Evolutionary conservation across 2,888 invertebrate species (phyloP).

Genomic region (Drosophila kokeensis): DNA sequence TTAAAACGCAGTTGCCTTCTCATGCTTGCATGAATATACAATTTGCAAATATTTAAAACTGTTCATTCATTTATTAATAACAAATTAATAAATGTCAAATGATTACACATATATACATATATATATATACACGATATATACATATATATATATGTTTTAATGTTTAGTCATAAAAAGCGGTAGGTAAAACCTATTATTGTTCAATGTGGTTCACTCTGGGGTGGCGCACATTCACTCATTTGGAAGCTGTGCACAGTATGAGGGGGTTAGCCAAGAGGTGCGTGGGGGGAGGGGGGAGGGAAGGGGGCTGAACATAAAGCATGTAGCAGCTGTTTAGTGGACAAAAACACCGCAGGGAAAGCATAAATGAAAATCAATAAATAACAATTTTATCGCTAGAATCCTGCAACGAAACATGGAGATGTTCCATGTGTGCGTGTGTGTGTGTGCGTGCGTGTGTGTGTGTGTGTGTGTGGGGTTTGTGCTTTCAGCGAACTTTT

Average conservation of each 20-base stretch:
- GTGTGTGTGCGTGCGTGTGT: neutral
- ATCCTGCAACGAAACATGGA: constrained; percentile 24
- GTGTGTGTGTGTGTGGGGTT: constrained; percentile 1
- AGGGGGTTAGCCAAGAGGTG: neutral
- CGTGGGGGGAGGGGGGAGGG: neutral
- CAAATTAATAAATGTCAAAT: too few species aligned
- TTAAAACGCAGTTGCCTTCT: too few species aligned
- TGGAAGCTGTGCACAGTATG: constrained; percentile 12
- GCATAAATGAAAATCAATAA: constrained; percentile 77
- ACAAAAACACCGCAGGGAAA: constrained; percentile 52
- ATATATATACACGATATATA: neutral
- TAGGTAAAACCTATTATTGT: constrained; percentile 55
- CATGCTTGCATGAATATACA: too few species aligned
- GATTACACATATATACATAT: neutral
- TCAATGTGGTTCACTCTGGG: constrained; percentile 19
- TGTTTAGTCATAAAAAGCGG: constrained; percentile 41
- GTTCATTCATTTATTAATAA: too few species aligned
- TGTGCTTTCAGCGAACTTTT: constrained; percentile 21
- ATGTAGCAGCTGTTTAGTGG: constrained; percentile 73
- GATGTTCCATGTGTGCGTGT: neutral
- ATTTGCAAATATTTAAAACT: too few species aligned
- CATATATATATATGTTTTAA: neutral
- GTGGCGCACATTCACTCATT: constrained; percentile 16
- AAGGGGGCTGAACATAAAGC: constrained; percentile 41
- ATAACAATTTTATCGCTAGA: constrained; percentile 70